Conservation (phyloP, 2,888 invertebrate genomes). For the Mactromeris polynyma region DNA sequence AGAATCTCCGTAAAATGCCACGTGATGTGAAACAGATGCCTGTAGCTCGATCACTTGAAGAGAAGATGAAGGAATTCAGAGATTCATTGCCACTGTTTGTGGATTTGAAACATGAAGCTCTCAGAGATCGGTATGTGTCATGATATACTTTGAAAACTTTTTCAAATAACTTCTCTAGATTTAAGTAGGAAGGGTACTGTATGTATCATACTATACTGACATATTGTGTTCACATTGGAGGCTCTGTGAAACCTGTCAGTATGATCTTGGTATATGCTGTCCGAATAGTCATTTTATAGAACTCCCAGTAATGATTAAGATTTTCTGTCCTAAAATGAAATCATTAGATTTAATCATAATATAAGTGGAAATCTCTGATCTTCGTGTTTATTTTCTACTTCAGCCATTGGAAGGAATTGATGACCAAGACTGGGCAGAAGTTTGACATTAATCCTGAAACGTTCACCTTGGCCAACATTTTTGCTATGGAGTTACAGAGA, state of each 20-base stretch:
- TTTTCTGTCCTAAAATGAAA: neutral
- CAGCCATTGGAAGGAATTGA: conserved; percentile 95
- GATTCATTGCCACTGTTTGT: conserved; percentile 95
- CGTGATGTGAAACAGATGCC: conserved; percentile 89
- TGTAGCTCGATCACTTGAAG: conserved; percentile 91
- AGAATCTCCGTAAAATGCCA: conserved; percentile 92
- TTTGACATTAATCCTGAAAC: conserved; percentile 96
- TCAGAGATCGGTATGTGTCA: conserved; percentile 90
- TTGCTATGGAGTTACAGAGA: conserved; percentile 95
- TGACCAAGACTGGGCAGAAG: conserved; percentile 93
- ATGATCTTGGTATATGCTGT: too few species aligned
- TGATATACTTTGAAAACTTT: neutral
- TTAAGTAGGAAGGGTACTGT: too few species aligned
- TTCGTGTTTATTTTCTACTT: too few species aligned
- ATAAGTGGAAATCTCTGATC: neutral
- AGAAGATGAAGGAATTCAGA: conserved; percentile 96
- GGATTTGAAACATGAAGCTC: conserved; percentile 95
- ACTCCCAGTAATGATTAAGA: neutral
- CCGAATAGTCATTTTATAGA: neutral
- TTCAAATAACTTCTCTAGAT: neutral
- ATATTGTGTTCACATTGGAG: too few species aligned
- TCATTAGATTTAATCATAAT: neutral
- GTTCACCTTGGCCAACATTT: conserved; percentile 97
- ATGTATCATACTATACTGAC: neutral
- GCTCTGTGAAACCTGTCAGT: too few species aligned